Evolutionary conservation across 2,888 invertebrate species (phyloP).

Genomic region (Lottia scabra): DNA sequence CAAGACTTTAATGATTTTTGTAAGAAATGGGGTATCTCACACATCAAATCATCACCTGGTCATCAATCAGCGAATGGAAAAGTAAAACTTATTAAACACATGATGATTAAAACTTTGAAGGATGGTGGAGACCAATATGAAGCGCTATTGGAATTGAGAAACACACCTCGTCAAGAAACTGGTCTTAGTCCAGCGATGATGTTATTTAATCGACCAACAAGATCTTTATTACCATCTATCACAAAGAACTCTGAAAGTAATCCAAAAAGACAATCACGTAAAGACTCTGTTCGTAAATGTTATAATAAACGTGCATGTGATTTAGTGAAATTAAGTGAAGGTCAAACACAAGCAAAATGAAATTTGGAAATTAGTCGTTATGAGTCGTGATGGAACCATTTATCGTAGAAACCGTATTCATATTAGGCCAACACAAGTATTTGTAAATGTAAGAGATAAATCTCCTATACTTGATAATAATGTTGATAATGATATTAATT

Average conservation of each 20-base stretch:
- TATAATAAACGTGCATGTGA: too few species aligned
- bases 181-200: constrained; percentile 24
- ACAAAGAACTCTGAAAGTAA: background rate
- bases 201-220: constrained; percentile 25
- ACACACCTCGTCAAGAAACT: constrained; percentile 27
- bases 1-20: background rate
- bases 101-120: constrained; percentile 19
- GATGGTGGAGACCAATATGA: constrained; percentile 9
- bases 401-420: too few species aligned
- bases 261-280: too few species aligned
- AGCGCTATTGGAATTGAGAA: constrained; percentile 22
- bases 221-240: constrained; percentile 13
- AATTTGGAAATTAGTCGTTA: too few species aligned
- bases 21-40: constrained; percentile 27
- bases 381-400: too few species aligned
- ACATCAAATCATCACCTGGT: constrained; percentile 26
- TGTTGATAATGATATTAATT: too few species aligned
- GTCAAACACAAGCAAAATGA: too few species aligned
- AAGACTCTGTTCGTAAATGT: too few species aligned
- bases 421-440: too few species aligned
- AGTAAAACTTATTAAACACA: constrained; percentile 22
- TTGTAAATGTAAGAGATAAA: too few species aligned
- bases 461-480: too few species aligned
- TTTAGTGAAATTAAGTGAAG: too few species aligned
- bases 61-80: constrained; percentile 30